Evolutionary conservation across 35 echinoderm and acorn worm species (phyloP).

Genomic region (Lytechinus variegatus): DNA sequence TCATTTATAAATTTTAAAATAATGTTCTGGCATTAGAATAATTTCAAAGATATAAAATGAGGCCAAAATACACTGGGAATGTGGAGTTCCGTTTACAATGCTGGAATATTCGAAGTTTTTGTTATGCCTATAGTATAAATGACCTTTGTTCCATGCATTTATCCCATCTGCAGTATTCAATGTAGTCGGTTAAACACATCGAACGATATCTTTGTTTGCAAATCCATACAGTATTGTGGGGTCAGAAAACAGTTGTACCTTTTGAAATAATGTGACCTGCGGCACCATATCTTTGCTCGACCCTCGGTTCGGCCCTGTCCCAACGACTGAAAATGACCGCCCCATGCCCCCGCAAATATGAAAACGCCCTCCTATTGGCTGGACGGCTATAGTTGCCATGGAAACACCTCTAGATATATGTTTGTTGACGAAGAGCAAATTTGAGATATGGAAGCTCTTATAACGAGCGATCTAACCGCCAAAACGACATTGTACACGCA

Average conservation of each 20-base stretch:
- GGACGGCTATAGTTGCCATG: background rate
- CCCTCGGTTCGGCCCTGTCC: background rate
- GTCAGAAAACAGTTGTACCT: background rate
- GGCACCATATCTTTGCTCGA: background rate
- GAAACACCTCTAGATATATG: background rate
- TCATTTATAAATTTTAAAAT: too few relatives aligned
- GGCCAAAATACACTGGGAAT: too few relatives aligned
- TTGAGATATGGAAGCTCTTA: background rate
- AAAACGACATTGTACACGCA: background rate
- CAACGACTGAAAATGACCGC: background rate
- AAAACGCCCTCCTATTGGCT: background rate
- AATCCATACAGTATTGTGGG: background rate
- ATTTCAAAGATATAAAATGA: too few relatives aligned
- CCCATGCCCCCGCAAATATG: background rate
- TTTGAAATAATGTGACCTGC: background rate
- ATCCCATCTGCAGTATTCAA: too few relatives aligned
- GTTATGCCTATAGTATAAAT: too few relatives aligned
- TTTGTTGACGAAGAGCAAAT: background rate
- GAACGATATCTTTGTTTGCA: background rate
- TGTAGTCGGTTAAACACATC: background rate
- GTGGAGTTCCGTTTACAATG: too few relatives aligned
- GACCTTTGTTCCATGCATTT: too few relatives aligned
- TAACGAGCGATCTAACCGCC: background rate
- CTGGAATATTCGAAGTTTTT: too few relatives aligned
- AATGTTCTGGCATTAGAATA: too few relatives aligned